Evolutionary conservation across 2,797 vertebrate genomes (phyloP).

Genomic region (Acipenser oxyrinchus): DNA sequence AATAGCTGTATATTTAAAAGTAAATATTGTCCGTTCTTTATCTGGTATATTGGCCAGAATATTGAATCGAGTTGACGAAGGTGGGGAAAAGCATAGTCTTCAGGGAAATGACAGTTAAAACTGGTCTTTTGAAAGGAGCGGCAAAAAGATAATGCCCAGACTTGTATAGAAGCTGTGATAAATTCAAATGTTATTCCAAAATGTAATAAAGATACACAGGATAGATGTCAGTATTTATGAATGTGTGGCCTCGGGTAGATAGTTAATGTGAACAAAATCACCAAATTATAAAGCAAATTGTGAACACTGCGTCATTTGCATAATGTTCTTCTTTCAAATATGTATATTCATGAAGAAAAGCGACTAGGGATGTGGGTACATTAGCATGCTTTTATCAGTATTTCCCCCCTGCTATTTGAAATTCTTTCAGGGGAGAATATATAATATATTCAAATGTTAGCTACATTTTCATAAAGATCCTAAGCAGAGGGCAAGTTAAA

Average conservation of each 20-base stretch:
- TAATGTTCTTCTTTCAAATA: slow-evolving; percentile 53
- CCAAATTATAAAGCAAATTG: slow-evolving; percentile 47
- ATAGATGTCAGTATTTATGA: neutral
- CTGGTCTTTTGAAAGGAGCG: too few species aligned
- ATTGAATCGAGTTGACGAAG: too few species aligned
- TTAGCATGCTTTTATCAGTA: slow-evolving; percentile 42
- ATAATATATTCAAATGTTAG: slow-evolving; percentile 32
- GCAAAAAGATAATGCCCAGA: too few species aligned
- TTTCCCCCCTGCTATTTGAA: slow-evolving; percentile 15
- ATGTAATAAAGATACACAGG: too few species aligned
- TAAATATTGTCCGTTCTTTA: too few species aligned
- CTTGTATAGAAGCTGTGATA: too few species aligned
- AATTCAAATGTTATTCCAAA: too few species aligned
- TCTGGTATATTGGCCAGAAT: too few species aligned
- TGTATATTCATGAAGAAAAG: slow-evolving; percentile 50
- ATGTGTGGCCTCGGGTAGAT: slow-evolving; percentile 49
- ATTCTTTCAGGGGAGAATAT: slow-evolving; percentile 24
- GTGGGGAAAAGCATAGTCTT: too few species aligned
- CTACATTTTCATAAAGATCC: slow-evolving; percentile 29
- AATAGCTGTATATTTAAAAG: too few species aligned
- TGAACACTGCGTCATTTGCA: slow-evolving; percentile 44
- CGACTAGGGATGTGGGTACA: slow-evolving; percentile 32
- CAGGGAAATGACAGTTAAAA: too few species aligned
- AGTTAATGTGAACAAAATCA: slow-evolving; percentile 50
- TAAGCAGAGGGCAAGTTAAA: slow-evolving; percentile 31